Base-by-base conservation (phyloP, 2,888 invertebrate species). In the Xestia rhomboidea region DNA sequence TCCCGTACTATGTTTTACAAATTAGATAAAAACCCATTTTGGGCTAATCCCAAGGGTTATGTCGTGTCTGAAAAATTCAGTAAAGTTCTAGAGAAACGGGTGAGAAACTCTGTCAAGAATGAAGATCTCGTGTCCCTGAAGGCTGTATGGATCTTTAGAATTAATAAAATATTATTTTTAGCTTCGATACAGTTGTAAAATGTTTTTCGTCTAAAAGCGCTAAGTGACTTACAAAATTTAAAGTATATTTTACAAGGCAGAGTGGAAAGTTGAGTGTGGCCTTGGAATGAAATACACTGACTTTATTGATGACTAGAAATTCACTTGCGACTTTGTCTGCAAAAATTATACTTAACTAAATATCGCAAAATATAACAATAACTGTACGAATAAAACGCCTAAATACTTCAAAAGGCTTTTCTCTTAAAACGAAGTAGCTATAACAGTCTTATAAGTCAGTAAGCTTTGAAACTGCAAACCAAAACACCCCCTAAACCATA, bases 21-120 rank as follows among this genome's bases (percentile, higher is more conserved):
- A 85, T 81, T 76, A 74, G 68, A 81, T 84, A 73, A 84, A 85
- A 83, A 81, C 77, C 72, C 87, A 76, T 83, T 83, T 81, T 72
- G 27, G 64, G 70, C 18, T 2, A 21, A 7, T 11, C 69, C 81
- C 74, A 5, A 13, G 49, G 87, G 84, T 63, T 15, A 18, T 34
- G 49, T 41, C 66, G 44, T 51, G 76, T 71, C 81, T 86, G 68
- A 74, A 77, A 77, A 78, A 73, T 73, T 75, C 57, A 73, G 44
- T 34, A 30, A 41, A 57, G 27, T 70, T 81, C 70, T n/a, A 70
- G 18, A 70, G 18, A 34, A 75, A 75, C 15, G 41, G 34, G 57
- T 74, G 60, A 68, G 73, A 63, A 75, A 68, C 38, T 46, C 57
- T 68, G 62, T n/a, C 54, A 74, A 69, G 18, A 70, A 18, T 44